Evolutionary conservation across 2,888 invertebrate genomes (phyloP), one percentile per base, ranked within the genome.

Genomic region (Agapetus fuscipes): DNA sequence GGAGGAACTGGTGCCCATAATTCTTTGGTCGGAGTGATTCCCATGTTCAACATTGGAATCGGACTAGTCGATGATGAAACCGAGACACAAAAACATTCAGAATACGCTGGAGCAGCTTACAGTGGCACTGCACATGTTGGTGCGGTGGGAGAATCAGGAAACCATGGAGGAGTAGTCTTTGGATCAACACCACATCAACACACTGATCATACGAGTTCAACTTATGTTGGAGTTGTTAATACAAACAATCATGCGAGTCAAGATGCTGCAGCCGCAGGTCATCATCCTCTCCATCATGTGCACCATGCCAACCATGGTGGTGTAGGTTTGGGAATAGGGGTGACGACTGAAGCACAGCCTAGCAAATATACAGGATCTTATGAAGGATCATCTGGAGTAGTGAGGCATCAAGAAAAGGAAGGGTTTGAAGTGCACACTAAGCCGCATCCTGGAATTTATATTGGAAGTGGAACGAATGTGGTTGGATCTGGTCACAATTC

Each of bases 301-400:
- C n/a, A 28, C 28, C 28, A 7, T 6, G 13, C n/a, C 28, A 28
- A 28, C n/a, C n/a, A 24, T 24, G 25, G 11, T 28, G 28, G 11
- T 28, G 4, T n/a, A 4, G 13, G 11, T 28, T 20, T 20, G 20
- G 9, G 20, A 6, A 9, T 4, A 20, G 20, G 20, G 20, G 20
- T n/a, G 13, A 30, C 10, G n/a, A 13, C 3, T 12, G 4, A 7
- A n/a, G 16, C 17, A n/a, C 6, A 25, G 4, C 25, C 5, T n/a
- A 31, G 34, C 25, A 36, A 43, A 30, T 39, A 43, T 11, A 30
- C 37, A 3, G 45, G 27, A 27, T 5, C 7, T 11, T 27, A 7
- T 27, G 27, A n/a, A n/a, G 27, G 27, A 27, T 5, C 27, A 3
- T 20, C 33, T 6, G 33, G 33, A 17, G 12, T 33, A 12, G 9